Base-by-base conservation (phyloP, 2,888 invertebrate genomes). In the Byasa hedistus region DNA sequence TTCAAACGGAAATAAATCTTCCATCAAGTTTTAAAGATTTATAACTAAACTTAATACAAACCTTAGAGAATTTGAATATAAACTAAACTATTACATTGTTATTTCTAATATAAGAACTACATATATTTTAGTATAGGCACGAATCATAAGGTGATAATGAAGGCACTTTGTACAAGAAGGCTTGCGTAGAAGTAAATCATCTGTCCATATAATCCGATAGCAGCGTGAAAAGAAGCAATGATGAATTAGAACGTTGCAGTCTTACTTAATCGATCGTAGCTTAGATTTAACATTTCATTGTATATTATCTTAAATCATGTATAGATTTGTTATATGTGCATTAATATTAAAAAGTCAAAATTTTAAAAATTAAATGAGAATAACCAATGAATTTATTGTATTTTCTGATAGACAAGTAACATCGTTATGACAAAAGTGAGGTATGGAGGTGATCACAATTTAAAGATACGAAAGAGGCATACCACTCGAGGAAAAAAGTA, bases 221-320 rank as follows among this genome's bases (percentile, higher is more conserved):
- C 84, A 72, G 90, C 90, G 82, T 89, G 89, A 69, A 86, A 87
- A 69, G 71, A 75, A 83, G 79, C 82, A 79, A 76, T 68, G 70
- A 73, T 48, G 69, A 68, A 48, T 54, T 24, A 61, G 54, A n/a
- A 60, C 7, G 23, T 27, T 24, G 24, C 48, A 51, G 21, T 27
- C 10, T 57, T 15, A 23, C 52, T 36, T 36, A 3, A 27, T 12
- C 57, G 64, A 57, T 54, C 58, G 54, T 22, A 64, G 58, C 36
- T 64, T 54, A 52, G 58, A 58, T 58, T 58, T 58, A 58, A 63
- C 27, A 27, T 51, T 5, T 17, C 8, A 32, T 55, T 54, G 39
- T 2, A 12, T 36, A 8, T 36, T 2, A 39, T 39, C 39, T 39
- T 3, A n/a, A 48, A 12, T 5, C 19, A n/a, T 48, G n/a, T 48